Conservation (phyloP, 2,797 vertebrate genomes). For the Hyperoplus immaculatus region DNA sequence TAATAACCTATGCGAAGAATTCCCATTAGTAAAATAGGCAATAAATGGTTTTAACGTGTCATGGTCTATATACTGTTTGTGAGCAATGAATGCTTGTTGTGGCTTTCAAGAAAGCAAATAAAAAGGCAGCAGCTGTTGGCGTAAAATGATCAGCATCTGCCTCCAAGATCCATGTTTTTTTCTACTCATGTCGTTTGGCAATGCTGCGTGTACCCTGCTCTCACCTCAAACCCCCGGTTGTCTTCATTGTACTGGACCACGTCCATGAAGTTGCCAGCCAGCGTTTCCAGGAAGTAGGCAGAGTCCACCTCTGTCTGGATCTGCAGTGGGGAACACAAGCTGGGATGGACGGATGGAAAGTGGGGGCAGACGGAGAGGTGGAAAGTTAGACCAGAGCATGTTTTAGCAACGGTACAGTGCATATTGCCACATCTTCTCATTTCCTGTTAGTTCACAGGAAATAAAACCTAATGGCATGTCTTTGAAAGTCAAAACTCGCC, state of each 20-base stretch:
- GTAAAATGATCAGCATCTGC: neutral
- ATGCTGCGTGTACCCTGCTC: neutral
- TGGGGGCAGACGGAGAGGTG: neutral
- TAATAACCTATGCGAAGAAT: neutral
- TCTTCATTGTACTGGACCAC: slow-evolving; percentile 84
- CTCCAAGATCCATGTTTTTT: neutral
- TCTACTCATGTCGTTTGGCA: neutral
- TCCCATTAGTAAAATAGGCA: neutral
- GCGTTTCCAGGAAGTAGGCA: slow-evolving; percentile 82
- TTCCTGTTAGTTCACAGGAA: slow-evolving; percentile 1
- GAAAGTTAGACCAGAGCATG: neutral
- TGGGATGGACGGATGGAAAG: slow-evolving; percentile 39
- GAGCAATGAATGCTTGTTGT: neutral
- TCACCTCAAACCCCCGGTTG: slow-evolving; percentile 83
- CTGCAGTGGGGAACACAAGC: slow-evolving; percentile 83
- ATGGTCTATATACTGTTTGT: neutral
- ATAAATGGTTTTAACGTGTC: neutral
- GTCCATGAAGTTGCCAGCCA: slow-evolving; percentile 83
- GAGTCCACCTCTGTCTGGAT: slow-evolving; percentile 81
- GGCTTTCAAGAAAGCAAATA: neutral
- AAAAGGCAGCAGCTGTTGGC: neutral
- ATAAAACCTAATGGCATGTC: neutral
- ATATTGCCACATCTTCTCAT: neutral
- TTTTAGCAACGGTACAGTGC: neutral
- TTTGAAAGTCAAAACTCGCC: neutral